phyloP scores from a whole-genome alignment of 2,888 invertebrate genomes.

The Cacoxenus indagator region DNA sequence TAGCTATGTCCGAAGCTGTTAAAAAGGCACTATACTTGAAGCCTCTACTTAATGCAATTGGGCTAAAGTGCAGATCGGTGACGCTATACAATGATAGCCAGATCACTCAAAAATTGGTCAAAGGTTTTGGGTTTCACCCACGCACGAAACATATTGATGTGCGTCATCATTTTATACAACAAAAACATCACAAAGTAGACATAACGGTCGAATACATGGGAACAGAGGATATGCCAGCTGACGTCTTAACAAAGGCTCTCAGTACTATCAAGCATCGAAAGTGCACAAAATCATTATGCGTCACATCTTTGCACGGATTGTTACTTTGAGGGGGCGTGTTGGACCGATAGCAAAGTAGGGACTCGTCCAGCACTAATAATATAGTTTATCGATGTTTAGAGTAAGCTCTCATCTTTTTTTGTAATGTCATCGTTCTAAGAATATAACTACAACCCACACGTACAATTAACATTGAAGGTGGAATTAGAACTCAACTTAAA shows the following conservation, averaged over 20 bases:
- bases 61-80: neutral
- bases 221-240: neutral
- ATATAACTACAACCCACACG: too few relatives aligned
- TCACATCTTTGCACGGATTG: neutral
- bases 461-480: too few relatives aligned
- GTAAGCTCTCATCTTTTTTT: too few relatives aligned
- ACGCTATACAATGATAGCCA: neutral
- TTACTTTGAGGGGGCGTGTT: constrained; percentile 7
- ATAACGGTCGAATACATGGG: neutral
- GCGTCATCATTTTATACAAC: neutral
- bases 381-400: too few relatives aligned
- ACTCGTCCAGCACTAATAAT: too few relatives aligned
- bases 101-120: neutral
- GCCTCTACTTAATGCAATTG: neutral
- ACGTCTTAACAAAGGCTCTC: neutral
- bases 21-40: neutral
- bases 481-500: too few relatives aligned
- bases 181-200: neutral
- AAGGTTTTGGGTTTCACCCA: neutral
- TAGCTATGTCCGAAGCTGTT: neutral
- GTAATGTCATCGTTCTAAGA: too few relatives aligned
- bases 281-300: too few relatives aligned
- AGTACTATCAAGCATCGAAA: neutral
- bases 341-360: too few relatives aligned
- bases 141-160: constrained; percentile 8